Evolutionary conservation across 2,797 vertebrate species (phyloP).

Genomic region (Helicolenus hilgendorfi): DNA sequence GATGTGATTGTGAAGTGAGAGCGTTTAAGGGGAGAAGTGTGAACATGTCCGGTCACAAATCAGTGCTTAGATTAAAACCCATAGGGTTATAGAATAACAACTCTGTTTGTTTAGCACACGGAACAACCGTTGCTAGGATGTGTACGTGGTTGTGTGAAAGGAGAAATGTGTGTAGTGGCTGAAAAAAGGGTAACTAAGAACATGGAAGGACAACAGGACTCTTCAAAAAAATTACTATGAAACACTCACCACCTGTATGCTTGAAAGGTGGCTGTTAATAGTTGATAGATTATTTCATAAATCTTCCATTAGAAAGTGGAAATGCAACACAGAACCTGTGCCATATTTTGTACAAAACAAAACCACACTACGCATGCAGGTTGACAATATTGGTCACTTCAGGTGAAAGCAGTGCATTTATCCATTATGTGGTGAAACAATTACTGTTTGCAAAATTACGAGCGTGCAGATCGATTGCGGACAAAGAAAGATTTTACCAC

Average conservation of each 20-base stretch:
- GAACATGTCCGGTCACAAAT: conserved; percentile 59
- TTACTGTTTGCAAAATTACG: neutral
- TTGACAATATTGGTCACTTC: neutral
- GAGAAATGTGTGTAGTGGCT: neutral
- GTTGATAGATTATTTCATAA: neutral
- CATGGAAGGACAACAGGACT: neutral
- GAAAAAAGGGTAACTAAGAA: neutral
- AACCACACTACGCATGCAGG: neutral
- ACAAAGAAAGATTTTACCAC: neutral
- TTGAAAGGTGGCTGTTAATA: neutral
- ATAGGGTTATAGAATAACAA: conserved; percentile 45
- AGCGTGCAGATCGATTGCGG: no score
- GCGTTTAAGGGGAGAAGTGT: conserved; percentile 64
- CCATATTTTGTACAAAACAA: neutral
- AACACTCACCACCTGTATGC: neutral
- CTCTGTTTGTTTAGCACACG: conserved; percentile 52
- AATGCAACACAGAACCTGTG: neutral
- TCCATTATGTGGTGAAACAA: neutral
- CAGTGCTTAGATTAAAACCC: conserved; percentile 50
- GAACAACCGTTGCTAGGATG: conserved; percentile 67
- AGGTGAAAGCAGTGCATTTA: neutral
- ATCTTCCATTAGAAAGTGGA: neutral
- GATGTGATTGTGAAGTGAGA: conserved; percentile 64
- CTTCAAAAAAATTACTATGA: neutral
- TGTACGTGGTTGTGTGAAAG: neutral